phyloP scores from a whole-genome alignment of 2,113 vertebrate genomes.

The Nestor notabilis region DNA sequence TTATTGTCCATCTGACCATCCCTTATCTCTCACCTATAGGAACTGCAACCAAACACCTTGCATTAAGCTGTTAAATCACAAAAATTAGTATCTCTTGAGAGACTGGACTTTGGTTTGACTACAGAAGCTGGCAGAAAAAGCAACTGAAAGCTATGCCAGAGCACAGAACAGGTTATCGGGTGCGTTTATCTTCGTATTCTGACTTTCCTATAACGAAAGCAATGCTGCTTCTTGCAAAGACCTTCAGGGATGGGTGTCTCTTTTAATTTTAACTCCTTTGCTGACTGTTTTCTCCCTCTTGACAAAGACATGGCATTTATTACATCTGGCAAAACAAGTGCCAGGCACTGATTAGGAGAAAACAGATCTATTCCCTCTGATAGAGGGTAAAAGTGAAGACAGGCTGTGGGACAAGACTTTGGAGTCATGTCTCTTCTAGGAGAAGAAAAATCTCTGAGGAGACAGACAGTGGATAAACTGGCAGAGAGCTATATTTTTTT shows the following conservation, averaged over 20 bases:
- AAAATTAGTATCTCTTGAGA: background rate
- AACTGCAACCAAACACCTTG: background rate
- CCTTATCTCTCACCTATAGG: background rate
- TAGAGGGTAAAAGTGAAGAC: background rate
- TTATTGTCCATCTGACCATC: background rate
- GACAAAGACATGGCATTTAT: background rate
- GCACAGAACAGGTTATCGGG: background rate
- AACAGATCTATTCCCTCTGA: background rate
- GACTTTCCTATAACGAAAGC: background rate
- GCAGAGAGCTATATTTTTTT: background rate
- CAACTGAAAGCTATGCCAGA: background rate
- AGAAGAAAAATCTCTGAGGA: background rate
- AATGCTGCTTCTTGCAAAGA: background rate
- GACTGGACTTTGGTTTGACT: background rate
- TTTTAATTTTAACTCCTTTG: conserved; percentile 3
- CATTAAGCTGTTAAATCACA: background rate
- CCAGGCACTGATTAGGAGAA: conserved; percentile 5
- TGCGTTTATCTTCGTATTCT: background rate
- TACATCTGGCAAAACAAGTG: conserved; percentile 38
- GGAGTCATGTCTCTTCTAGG: background rate
- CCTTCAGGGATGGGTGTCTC: background rate
- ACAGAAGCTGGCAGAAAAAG: background rate
- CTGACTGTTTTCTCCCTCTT: background rate
- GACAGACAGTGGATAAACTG: conserved; percentile 20
- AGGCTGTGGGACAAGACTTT: background rate